Evolutionary conservation across 1,140 invertebrate genomes (phyloP).

Genomic region (Brachionus sp.): DNA sequence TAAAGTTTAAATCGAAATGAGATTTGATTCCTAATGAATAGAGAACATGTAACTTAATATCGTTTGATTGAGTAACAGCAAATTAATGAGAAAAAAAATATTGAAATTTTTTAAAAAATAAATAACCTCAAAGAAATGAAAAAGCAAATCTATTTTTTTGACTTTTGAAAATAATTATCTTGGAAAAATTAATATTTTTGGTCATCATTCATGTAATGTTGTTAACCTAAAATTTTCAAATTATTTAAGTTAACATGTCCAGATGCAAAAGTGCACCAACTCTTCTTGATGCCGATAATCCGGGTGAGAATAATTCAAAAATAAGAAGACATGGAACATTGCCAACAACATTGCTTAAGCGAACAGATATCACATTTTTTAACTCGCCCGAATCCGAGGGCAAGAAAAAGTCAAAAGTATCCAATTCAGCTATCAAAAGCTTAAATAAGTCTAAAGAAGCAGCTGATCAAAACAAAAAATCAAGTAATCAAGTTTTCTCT

Average conservation of each 20-base stretch:
- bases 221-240: neutral
- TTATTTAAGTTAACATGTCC: constrained; percentile 77
- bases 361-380: constrained; percentile 15
- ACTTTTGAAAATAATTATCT: too few species aligned
- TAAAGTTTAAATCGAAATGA: too few species aligned
- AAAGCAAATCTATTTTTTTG: too few species aligned
- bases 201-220: neutral
- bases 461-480: neutral
- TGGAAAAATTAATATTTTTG: too few species aligned
- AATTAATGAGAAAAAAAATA: neutral
- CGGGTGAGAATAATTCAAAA: neutral
- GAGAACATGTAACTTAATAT: too few species aligned
- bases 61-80: too few species aligned
- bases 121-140: too few species aligned
- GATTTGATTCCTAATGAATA: too few species aligned
- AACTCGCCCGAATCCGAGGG: neutral
- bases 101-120: neutral
- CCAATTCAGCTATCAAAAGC: neutral
- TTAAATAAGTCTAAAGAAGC: neutral
- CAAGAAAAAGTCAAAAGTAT: neutral
- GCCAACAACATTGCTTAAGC: constrained; percentile 10
- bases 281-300: constrained; percentile 73
- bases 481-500: neutral
- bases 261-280: constrained; percentile 90
- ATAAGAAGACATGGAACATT: constrained; percentile 25